These are phyloP conservation scores for Phenganax stokvisi DNA, from an alignment of 92 coral and sea anemone species.

Conservation along the genomic window DNA sequence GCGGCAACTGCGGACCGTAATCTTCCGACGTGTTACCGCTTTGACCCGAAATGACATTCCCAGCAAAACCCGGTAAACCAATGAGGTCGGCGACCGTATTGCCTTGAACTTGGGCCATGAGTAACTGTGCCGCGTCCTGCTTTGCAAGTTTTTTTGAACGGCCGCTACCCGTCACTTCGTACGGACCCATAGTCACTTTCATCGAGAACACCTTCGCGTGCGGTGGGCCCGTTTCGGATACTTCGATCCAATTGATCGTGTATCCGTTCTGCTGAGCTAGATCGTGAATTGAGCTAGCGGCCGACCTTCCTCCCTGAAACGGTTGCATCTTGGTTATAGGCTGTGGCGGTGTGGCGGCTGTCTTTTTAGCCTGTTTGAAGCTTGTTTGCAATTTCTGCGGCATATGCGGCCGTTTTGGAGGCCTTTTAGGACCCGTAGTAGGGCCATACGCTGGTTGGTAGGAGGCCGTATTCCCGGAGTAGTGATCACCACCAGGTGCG, in stretches of 20 bases:
- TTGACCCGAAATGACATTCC: background rate
- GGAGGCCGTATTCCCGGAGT: background rate
- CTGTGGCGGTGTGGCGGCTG: background rate
- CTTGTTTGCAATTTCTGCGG: conserved; percentile 1
- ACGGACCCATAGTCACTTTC: conserved; percentile 32
- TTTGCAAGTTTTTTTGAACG: conserved; percentile 35
- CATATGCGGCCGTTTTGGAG: conserved; percentile 17
- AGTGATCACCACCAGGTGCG: background rate
- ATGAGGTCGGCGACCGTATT: conserved; percentile 2
- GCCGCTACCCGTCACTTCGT: conserved; percentile 34
- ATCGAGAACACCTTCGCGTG: conserved; percentile 31
- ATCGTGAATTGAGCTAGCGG: conserved; percentile 16
- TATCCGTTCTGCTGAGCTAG: conserved; percentile 19
- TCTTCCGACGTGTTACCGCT: conserved; percentile 11
- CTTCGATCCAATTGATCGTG: conserved; percentile 21
- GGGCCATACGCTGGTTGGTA: background rate
- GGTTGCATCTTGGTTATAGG: conserved; percentile 5
- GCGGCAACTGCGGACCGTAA: conserved; percentile 33
- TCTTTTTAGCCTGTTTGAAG: conserved; percentile 6
- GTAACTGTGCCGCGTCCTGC: conserved; percentile 26
- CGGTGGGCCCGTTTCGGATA: conserved; percentile 33
- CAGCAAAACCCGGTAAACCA: conserved; percentile 12
- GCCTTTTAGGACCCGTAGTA: background rate
- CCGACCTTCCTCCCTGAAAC: conserved; percentile 14
- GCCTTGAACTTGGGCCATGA: conserved; percentile 1